These are phyloP conservation scores for Zapornia atra DNA, from an alignment of 2,113 vertebrate species.

Conservation along the genomic window DNA sequence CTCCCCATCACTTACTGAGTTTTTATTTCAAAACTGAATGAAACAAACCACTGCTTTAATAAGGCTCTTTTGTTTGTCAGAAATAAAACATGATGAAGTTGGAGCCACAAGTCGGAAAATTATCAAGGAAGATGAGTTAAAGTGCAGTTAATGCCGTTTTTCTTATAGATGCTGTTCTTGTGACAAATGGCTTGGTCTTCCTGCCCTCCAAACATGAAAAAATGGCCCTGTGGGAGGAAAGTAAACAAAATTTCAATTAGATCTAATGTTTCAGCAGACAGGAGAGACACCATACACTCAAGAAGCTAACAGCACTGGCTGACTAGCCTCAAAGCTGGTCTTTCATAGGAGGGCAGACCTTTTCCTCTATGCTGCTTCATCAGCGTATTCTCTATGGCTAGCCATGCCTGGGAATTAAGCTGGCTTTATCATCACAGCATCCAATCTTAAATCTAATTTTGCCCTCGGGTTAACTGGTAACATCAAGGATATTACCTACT, in stretches of 20 bases:
- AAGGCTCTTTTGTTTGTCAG: not conserved
- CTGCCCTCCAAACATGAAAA: slow-evolving; percentile 8
- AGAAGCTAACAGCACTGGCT: not conserved
- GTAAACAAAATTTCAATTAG: slow-evolving; percentile 2
- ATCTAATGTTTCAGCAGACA: not conserved
- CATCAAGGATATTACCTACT: not conserved
- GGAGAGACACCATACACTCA: not conserved
- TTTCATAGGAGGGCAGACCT: not conserved
- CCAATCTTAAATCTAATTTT: not conserved
- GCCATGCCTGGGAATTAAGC: not conserved
- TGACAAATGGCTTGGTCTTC: not conserved
- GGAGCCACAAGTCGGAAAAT: not conserved
- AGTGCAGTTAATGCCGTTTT: not conserved
- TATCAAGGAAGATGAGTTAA: slow-evolving; percentile 1
- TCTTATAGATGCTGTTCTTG: not conserved
- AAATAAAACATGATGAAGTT: not conserved
- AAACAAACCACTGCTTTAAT: slow-evolving; percentile 14
- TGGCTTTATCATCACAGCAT: not conserved
- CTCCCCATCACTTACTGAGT: not conserved
- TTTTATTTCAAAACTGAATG: slow-evolving; percentile 2
- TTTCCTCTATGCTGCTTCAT: not conserved
- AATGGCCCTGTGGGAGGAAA: not conserved
- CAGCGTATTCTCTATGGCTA: not conserved
- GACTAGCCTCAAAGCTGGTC: not conserved
- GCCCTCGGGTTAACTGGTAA: not conserved